Evolutionary conservation across 2,797 vertebrate genomes (phyloP).

Genomic region (Acestrorhynchus altus): DNA sequence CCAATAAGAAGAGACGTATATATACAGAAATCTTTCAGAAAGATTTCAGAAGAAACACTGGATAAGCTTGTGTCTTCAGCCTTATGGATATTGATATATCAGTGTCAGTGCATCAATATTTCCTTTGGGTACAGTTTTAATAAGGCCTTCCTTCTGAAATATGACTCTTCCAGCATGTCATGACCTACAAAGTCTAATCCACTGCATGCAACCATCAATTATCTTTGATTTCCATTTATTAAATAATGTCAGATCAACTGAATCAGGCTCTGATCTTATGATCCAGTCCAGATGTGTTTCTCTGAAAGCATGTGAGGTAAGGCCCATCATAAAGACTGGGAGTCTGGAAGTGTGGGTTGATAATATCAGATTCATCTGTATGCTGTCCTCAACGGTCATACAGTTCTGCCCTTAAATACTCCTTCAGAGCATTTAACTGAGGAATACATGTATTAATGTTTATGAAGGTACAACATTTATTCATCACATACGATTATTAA

Average conservation of each 20-base stretch:
- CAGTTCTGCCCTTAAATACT: too few species aligned
- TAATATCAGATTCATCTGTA: background rate
- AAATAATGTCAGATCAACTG: background rate
- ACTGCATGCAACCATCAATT: conserved; percentile 27
- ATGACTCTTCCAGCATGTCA: conserved; percentile 8
- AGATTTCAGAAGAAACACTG: too few species aligned
- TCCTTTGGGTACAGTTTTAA: background rate
- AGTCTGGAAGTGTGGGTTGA: background rate
- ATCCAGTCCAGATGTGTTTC: background rate
- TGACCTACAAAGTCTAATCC: background rate
- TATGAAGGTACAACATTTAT: too few species aligned
- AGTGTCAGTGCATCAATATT: background rate
- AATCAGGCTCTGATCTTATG: conserved; percentile 24
- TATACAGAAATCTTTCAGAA: too few species aligned
- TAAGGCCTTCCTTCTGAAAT: background rate
- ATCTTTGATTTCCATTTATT: conserved; percentile 11
- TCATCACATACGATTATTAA: too few species aligned
- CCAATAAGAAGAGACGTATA: too few species aligned
- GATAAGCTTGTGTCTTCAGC: too few species aligned
- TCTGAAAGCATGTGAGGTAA: background rate
- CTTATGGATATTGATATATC: background rate
- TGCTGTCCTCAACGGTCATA: background rate
- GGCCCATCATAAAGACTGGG: background rate
- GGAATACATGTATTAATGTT: too few species aligned
- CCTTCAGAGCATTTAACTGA: too few species aligned